Base-by-base conservation (phyloP, 2,888 invertebrate genomes). In the Heterodera filipjevi region DNA sequence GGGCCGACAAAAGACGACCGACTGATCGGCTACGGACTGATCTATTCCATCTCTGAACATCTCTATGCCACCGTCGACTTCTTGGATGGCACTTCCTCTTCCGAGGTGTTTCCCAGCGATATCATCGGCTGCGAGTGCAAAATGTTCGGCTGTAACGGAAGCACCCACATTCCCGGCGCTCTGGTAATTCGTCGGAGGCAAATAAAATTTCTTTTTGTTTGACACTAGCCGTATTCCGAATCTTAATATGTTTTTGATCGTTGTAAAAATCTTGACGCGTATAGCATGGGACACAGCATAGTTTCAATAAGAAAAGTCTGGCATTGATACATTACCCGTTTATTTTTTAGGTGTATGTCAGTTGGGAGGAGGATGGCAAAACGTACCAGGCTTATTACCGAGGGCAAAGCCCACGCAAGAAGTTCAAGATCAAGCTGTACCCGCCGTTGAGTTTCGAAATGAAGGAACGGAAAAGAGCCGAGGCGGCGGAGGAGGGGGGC, bases 1-100 rank as follows among this genome's bases (percentile, higher is more conserved):
- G 39, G 6, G 22, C n/a, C n/a, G 39, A 76, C 22, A 27, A 46
- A 35, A 22, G 71, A 35, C 27, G 44, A 35, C 0, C 53, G 66
- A 22, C 70, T 79, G 59, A 75, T 78, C 30, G 71, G 77, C 35
- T 53, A 74, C 30, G 80, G 73, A 10, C 72, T 72, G 16, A 70
- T 79, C 0, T 66, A 79, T 12, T 66, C 66, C 44, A 76, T 71
- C 39, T 71, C 79, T 14, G 81, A 78, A 32, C 66, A 78, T 64
- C 44, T 78, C 49, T 77, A 66, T 84, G 92, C 92, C 86, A 91
- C 91, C 84, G 83, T 84, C n/a, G 83, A 85, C 19, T 84, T 84
- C 59, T 53, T 85, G 72, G 84, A 84, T 66, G 79, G 80, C 12
- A 71, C 83, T 30, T 44, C 39, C 33, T 81, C 78, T 59, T 73